Evolutionary conservation across 2,888 invertebrate genomes (phyloP).

Genomic region (Galeruca laticollis): DNA sequence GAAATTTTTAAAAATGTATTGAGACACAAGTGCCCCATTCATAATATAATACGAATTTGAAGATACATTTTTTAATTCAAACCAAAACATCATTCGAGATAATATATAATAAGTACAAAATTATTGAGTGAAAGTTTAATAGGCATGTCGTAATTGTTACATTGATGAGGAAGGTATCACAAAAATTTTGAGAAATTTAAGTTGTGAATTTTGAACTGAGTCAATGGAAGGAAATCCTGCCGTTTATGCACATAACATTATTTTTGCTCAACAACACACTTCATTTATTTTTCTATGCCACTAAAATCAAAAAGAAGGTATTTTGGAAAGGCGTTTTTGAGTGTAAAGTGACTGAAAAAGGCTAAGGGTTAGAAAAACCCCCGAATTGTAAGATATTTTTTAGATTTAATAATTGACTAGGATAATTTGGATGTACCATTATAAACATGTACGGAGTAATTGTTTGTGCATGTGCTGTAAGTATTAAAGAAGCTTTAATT

Average conservation of each 20-base stretch:
- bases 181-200: neutral
- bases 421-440: slow-evolving; percentile 63
- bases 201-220: neutral
- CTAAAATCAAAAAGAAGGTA: neutral
- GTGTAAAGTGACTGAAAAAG: slow-evolving; percentile 59
- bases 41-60: too few species aligned
- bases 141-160: too few species aligned
- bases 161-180: neutral
- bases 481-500: slow-evolving; percentile 59
- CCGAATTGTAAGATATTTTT: slow-evolving; percentile 60
- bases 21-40: too few species aligned
- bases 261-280: neutral
- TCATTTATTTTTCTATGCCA: neutral
- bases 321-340: slow-evolving; percentile 35
- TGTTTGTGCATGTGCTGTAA: slow-evolving; percentile 68
- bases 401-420: slow-evolving; percentile 58
- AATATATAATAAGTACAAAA: too few species aligned
- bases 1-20: too few species aligned
- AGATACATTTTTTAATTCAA: too few species aligned
- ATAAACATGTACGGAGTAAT: slow-evolving; percentile 65
- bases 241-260: neutral
- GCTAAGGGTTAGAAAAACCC: slow-evolving; percentile 55
- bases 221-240: neutral
- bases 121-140: too few species aligned
- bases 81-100: too few species aligned